Conservation (phyloP, 2,113 vertebrate species). For the Vanacampus margaritifer region DNA sequence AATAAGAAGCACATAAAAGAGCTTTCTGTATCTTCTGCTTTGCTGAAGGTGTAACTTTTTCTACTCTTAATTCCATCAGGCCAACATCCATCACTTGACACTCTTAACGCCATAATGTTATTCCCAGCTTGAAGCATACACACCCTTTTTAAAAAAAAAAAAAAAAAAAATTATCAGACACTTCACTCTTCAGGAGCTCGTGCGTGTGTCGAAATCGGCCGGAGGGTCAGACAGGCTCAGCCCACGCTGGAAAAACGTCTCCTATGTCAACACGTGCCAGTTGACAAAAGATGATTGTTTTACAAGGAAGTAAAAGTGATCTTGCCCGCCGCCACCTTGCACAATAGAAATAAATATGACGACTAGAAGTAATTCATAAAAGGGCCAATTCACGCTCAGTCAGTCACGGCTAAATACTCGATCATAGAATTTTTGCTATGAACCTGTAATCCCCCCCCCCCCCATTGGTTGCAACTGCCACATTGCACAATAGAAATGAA, state of each 20-base stretch:
- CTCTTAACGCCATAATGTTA: neutral
- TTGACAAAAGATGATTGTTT: slow-evolving; percentile 1
- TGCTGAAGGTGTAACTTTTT: neutral
- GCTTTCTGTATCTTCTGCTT: neutral
- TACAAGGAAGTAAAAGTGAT: neutral
- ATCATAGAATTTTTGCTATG: too few species aligned
- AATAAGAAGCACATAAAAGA: neutral
- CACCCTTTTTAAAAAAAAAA: neutral
- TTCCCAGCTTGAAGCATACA: neutral
- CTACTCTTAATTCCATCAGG: neutral
- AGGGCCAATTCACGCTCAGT: too few species aligned
- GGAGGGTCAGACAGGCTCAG: neutral
- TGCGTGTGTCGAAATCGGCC: neutral
- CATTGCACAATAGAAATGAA: neutral
- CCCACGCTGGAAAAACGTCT: neutral
- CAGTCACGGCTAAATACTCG: too few species aligned
- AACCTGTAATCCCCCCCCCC: too few species aligned
- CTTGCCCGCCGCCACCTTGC: neutral
- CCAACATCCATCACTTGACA: neutral
- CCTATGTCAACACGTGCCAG: neutral
- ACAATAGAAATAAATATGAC: neutral
- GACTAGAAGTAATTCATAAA: neutral
- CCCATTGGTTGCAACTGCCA: too few species aligned
- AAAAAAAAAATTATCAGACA: too few species aligned
- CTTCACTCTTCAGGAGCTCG: neutral